Base-by-base conservation (phyloP, 2,888 invertebrate species). In the Diarsia dahlii region DNA sequence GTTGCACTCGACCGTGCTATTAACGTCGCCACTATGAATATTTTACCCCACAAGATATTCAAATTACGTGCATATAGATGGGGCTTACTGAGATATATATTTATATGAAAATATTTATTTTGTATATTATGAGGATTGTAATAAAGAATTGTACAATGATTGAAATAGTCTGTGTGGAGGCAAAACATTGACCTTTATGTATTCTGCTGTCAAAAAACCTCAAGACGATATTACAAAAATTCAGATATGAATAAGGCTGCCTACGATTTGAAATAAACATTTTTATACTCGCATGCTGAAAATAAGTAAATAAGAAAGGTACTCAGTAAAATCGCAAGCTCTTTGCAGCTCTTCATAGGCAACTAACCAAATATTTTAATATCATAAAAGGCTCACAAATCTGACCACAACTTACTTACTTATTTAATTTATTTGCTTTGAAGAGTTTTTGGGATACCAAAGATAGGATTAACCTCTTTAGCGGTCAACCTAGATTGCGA, bases 1-100 rank as follows among this genome's bases (percentile, higher is more conserved):
- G 65, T 63, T 71, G n/a, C n/a, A 67, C 69, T 34, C 60, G n/a
- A 71, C 71, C 83, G 54, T 73, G 64, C 65, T 63, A 63, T 63
- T 63, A 63, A 5, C 63, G 45, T 50, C 52, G 60, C 65, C 20
- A 63, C 84, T 78, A 84, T 84, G 84, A 81, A 84, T 84, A 84
- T 76, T 78, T 84, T 78, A 84, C 54, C 54, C 34, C 10, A 28
- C 52, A 23, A 73, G 69, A 68, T 62, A 76, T 80, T 83, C 68
- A 73, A 72, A 79, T 72, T 72, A 48, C 58, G 46, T 48, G 75
- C 79, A 83, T 82, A 73, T 75, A 82, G 39, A 82, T 75, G 71
- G 58, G 34, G 13, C n/a, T 81, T 70, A 58, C 56, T 66, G 65
- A 70, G 48, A 63, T 28, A 34, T 23, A 15, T 1, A 20, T n/a